Conservation (phyloP, 2,888 invertebrate species). For the Cacoxenus indagator region DNA sequence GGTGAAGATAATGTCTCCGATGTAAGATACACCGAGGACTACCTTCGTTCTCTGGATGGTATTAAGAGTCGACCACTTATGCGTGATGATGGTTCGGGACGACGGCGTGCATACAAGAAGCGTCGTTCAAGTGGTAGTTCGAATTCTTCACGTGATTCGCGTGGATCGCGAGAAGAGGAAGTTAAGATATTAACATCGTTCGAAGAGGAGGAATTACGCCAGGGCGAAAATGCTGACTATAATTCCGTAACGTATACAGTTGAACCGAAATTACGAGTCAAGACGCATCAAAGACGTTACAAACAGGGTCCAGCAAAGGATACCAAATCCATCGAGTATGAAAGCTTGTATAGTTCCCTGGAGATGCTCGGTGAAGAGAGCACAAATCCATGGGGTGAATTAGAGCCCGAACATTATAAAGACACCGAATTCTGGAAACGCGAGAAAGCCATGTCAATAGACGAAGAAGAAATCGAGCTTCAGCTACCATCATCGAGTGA, state of each 20-base stretch:
- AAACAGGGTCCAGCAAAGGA: slow-evolving; percentile 68
- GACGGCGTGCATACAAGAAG: slow-evolving; percentile 75
- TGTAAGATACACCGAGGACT: slow-evolving; percentile 69
- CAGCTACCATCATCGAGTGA: slow-evolving; percentile 48
- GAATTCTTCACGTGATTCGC: slow-evolving; percentile 74
- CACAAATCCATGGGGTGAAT: slow-evolving; percentile 69
- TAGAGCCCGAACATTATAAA: slow-evolving; percentile 66
- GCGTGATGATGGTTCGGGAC: slow-evolving; percentile 76
- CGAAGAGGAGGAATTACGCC: slow-evolving; percentile 75
- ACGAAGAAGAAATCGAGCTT: slow-evolving; percentile 62
- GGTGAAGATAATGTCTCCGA: slow-evolving; percentile 63
- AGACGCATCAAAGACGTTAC: slow-evolving; percentile 62
- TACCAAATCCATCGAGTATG: slow-evolving; percentile 35
- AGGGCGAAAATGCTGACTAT: slow-evolving; percentile 60
- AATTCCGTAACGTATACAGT: slow-evolving; percentile 66
- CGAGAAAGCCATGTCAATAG: slow-evolving; percentile 67
- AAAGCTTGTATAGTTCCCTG: slow-evolving; percentile 30
- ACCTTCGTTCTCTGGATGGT: slow-evolving; percentile 76
- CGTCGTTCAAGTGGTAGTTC: slow-evolving; percentile 74
- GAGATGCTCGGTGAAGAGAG: slow-evolving; percentile 60
- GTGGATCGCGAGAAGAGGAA: slow-evolving; percentile 77
- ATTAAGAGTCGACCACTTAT: slow-evolving; percentile 76
- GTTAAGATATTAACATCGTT: slow-evolving; percentile 77
- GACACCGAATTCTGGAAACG: slow-evolving; percentile 68
- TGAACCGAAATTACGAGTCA: slow-evolving; percentile 64